These are phyloP conservation scores for Salmo trutta DNA, from an alignment of 2,797 vertebrate species.

Conservation along the genomic window DNA sequence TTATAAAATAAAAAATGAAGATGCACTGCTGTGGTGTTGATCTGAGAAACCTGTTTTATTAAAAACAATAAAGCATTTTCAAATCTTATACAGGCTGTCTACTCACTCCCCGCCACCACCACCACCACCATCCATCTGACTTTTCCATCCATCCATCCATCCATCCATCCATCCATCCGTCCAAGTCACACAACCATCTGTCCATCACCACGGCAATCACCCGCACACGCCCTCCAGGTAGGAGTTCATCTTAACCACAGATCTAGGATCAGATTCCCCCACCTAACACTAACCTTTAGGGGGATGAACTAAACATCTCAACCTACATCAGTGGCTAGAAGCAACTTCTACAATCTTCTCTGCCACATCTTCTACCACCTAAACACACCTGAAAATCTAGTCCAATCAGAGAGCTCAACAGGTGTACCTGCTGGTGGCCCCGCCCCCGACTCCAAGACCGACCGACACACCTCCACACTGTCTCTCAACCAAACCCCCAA, in stretches of 20 bases:
- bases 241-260: slow-evolving; percentile 2
- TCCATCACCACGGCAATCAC: slow-evolving; percentile 18
- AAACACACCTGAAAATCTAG: slow-evolving; percentile 42
- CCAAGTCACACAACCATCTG: slow-evolving; percentile 17
- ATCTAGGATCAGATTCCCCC: background rate
- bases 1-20: slow-evolving; percentile 58
- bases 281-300: background rate
- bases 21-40: slow-evolving; percentile 69
- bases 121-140: slow-evolving; percentile 21
- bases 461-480: background rate
- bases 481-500: background rate
- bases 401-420: slow-evolving; percentile 57
- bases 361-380: background rate
- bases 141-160: slow-evolving; percentile 27
- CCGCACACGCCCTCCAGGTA: slow-evolving; percentile 44
- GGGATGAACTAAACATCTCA: slow-evolving; percentile 31
- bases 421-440: slow-evolving; percentile 49
- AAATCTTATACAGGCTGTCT: slow-evolving; percentile 59
- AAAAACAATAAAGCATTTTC: slow-evolving; percentile 77
- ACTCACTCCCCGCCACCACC: slow-evolving; percentile 40
- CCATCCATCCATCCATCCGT: slow-evolving; percentile 29
- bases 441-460: slow-evolving; percentile 1
- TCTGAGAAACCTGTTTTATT: slow-evolving; percentile 78
- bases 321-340: slow-evolving; percentile 22
- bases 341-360: slow-evolving; percentile 1